Conservation (phyloP, 2,888 invertebrate species). For the Seladonia tumulorum region DNA sequence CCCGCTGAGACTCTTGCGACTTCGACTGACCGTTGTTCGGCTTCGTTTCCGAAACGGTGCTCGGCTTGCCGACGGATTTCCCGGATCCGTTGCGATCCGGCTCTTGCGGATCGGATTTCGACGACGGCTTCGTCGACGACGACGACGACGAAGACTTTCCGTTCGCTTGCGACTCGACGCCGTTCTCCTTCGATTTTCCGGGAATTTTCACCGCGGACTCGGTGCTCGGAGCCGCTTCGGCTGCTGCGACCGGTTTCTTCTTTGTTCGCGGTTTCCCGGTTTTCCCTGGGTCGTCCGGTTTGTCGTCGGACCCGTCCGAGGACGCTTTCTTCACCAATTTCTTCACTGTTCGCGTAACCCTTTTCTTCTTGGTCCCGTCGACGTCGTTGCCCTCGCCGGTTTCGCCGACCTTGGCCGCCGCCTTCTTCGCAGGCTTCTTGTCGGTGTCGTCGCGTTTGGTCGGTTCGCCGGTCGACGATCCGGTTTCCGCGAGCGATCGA, state of each 20-base stretch:
- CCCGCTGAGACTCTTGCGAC: slow-evolving; percentile 36
- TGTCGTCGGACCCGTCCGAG: slow-evolving; percentile 69
- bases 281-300: neutral
- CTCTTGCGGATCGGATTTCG: neutral
- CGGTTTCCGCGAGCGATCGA: slow-evolving; percentile 53
- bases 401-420: slow-evolving; percentile 59
- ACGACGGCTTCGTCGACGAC: neutral
- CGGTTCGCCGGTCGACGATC: slow-evolving; percentile 42
- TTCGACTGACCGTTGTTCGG: neutral
- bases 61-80: neutral
- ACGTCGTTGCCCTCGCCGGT: slow-evolving; percentile 66
- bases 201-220: neutral
- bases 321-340: slow-evolving; percentile 78
- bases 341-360: slow-evolving; percentile 77
- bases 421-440: slow-evolving; percentile 70
- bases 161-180: neutral
- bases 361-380: slow-evolving; percentile 77
- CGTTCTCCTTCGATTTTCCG: slow-evolving; percentile 7
- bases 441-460: slow-evolving; percentile 69
- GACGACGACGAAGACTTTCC: neutral
- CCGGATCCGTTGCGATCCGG: neutral
- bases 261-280: neutral
- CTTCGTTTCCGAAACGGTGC: neutral
- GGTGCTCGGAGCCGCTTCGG: no score
- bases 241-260: neutral